These are phyloP conservation scores for Phaonia tiefii DNA, from an alignment of 2,888 invertebrate genomes.

Conservation along the genomic window DNA sequence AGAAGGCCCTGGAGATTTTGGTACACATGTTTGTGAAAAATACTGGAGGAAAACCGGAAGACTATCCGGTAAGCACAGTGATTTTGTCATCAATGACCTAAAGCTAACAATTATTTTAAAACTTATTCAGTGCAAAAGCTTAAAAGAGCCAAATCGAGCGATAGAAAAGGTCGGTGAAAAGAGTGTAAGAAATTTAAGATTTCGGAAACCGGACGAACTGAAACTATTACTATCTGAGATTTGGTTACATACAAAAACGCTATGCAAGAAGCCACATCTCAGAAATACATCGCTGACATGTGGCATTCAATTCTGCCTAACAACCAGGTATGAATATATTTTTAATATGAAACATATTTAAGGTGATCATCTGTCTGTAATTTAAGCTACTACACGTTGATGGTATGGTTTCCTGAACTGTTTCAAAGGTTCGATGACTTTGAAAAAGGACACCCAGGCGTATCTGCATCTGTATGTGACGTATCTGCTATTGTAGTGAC, in stretches of 20 bases:
- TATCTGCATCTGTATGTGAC: constrained; percentile 88
- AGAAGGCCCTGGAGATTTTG: constrained; percentile 86
- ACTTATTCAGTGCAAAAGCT: constrained; percentile 84
- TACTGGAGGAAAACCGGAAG: constrained; percentile 86
- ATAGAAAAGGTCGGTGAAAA: constrained; percentile 80
- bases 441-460: constrained; percentile 85
- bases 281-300: constrained; percentile 89
- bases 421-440: constrained; percentile 91
- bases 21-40: constrained; percentile 87
- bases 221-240: constrained; percentile 86
- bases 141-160: constrained; percentile 82
- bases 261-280: constrained; percentile 88
- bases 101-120: background rate
- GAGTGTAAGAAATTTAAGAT: constrained; percentile 85
- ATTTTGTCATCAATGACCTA: background rate
- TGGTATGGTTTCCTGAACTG: constrained; percentile 95
- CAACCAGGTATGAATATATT: constrained; percentile 83
- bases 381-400: constrained; percentile 92
- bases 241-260: constrained; percentile 87
- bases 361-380: background rate
- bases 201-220: constrained; percentile 87
- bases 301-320: constrained; percentile 91
- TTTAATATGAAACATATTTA: background rate
- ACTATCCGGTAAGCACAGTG: constrained; percentile 85
- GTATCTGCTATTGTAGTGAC: constrained; percentile 85